These are phyloP conservation scores for Parnassius apollo DNA, from an alignment of 2,888 invertebrate species.

Conservation along the genomic window DNA sequence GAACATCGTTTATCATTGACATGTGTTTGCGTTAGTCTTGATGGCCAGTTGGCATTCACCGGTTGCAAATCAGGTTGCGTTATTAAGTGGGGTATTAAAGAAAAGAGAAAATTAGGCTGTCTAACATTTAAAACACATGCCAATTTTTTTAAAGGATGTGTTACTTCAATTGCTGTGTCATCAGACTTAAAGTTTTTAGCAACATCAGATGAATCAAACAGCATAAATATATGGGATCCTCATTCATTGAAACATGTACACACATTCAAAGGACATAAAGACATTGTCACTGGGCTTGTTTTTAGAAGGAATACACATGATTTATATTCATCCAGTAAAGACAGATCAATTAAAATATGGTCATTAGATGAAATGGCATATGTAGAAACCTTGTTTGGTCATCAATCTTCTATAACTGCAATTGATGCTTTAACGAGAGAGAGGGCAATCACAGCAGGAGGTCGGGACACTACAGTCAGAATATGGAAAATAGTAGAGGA, in stretches of 20 bases:
- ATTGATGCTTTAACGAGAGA: slow-evolving; percentile 94
- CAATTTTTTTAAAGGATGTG: slow-evolving; percentile 65
- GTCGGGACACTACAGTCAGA: slow-evolving; percentile 91
- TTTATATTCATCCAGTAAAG: slow-evolving; percentile 89
- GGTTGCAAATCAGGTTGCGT: slow-evolving; percentile 94
- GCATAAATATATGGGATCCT: slow-evolving; percentile 93
- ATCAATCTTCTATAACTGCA: slow-evolving; percentile 91
- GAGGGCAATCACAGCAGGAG: slow-evolving; percentile 93
- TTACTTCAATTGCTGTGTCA: slow-evolving; percentile 86
- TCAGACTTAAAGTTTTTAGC: slow-evolving; percentile 91
- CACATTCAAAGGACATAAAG: slow-evolving; percentile 90
- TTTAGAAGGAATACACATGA: slow-evolving; percentile 93
- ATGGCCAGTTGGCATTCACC: slow-evolving; percentile 87
- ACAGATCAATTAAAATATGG: slow-evolving; percentile 95
- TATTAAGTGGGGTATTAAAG: slow-evolving; percentile 90
- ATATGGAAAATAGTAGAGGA: slow-evolving; percentile 99
- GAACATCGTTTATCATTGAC: slow-evolving; percentile 91
- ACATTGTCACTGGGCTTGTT: slow-evolving; percentile 86
- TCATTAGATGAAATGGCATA: slow-evolving; percentile 97
- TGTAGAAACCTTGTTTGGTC: slow-evolving; percentile 97
- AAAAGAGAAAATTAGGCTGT: slow-evolving; percentile 82
- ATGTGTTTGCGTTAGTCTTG: slow-evolving; percentile 88
- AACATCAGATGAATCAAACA: slow-evolving; percentile 72
- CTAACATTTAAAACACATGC: slow-evolving; percentile 74
- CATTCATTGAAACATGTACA: slow-evolving; percentile 87